phyloP scores from a whole-genome alignment of 23 tunicate genomes.

The Halocynthia roretzi region DNA sequence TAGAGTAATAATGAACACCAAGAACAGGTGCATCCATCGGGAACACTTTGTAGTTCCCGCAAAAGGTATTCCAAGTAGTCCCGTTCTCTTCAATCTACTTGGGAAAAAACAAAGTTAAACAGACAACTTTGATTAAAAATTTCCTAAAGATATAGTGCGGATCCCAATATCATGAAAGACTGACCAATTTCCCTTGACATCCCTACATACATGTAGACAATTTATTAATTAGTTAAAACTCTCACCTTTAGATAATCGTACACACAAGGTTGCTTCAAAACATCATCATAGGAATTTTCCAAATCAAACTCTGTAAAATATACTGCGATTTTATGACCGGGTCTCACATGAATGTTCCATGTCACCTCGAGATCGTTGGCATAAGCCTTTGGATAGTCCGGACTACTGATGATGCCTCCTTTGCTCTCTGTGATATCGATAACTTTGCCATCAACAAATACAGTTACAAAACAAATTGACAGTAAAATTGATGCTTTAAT shows the following conservation, averaged over 20 bases:
- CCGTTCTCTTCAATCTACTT: constrained; percentile 1
- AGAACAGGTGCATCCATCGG: constrained; percentile 23
- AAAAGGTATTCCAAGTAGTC: neutral
- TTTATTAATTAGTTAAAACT: no score
- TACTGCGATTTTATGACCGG: constrained; percentile 44
- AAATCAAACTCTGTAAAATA: constrained; percentile 53
- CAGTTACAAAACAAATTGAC: no score
- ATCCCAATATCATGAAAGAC: no score
- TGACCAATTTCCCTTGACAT: no score
- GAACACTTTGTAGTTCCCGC: constrained; percentile 7
- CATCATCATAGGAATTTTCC: constrained; percentile 80
- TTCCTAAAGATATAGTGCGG: neutral
- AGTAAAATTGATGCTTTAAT: no score
- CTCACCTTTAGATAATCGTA: constrained; percentile 64
- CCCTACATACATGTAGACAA: no score
- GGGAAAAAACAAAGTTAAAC: no score
- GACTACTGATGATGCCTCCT: constrained; percentile 40
- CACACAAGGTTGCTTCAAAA: constrained; percentile 54
- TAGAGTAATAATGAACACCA: constrained; percentile 11
- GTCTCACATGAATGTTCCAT: constrained; percentile 42
- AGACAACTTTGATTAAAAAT: neutral
- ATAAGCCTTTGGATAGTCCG: constrained; percentile 43
- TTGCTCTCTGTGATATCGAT: no score
- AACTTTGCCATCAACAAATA: no score
- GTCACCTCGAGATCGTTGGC: constrained; percentile 28